Evolutionary conservation across 2,113 vertebrate genomes (phyloP).

Genomic region (Dipodomys merriami): DNA sequence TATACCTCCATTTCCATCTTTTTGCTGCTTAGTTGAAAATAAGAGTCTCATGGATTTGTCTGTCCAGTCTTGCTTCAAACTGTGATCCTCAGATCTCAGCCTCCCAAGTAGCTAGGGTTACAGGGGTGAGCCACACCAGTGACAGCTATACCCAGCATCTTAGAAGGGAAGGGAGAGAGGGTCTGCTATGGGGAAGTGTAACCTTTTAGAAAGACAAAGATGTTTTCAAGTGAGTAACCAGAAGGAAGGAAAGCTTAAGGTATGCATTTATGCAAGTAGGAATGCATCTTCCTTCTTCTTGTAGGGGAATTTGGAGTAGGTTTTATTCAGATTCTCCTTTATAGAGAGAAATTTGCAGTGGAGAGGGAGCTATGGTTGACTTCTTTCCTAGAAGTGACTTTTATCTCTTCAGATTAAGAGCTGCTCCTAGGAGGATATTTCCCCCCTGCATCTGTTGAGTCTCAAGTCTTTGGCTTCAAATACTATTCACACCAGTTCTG

Average conservation of each 20-base stretch:
- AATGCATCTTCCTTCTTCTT: not conserved
- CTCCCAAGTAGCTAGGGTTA: too few species aligned
- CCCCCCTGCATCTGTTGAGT: not conserved
- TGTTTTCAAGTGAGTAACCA: not conserved
- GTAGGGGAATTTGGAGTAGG: not conserved
- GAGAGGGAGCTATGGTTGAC: not conserved
- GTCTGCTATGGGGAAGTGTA: not conserved
- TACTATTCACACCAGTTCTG: not conserved
- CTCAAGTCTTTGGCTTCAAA: not conserved
- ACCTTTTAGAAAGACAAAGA: not conserved
- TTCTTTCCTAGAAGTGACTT: not conserved
- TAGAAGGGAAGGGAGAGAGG: not conserved
- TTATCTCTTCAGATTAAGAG: not conserved
- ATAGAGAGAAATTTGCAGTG: not conserved
- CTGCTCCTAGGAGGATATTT: not conserved
- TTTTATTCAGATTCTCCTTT: not conserved
- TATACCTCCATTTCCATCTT: too few species aligned
- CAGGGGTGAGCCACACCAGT: too few species aligned
- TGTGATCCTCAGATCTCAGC: too few species aligned
- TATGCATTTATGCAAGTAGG: not conserved
- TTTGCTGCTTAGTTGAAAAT: too few species aligned
- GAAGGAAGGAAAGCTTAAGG: not conserved
- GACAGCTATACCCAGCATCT: not conserved
- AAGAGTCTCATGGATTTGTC: too few species aligned
- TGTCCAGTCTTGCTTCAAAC: too few species aligned